phyloP scores from a whole-genome alignment of 2,888 invertebrate genomes.

The Beris morrisii region DNA sequence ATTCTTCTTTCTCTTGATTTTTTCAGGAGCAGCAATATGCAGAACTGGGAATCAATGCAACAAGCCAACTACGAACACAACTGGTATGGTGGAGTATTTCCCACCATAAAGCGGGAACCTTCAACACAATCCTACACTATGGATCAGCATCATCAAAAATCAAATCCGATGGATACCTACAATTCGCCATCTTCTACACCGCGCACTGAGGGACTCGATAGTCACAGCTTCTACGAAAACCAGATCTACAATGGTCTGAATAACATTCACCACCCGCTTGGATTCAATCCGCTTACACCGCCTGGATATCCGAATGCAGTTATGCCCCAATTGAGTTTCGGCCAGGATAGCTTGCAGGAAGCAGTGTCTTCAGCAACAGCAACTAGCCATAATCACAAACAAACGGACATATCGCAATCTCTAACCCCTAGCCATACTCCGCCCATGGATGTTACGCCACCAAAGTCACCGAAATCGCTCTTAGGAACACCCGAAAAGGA shows the following conservation, averaged over 20 bases:
- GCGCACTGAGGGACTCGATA: neutral
- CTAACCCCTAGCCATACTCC: conserved; percentile 52
- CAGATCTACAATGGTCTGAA: conserved; percentile 11
- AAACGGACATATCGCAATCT: conserved; percentile 32
- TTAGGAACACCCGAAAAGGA: conserved; percentile 46
- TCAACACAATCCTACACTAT: conserved; percentile 11
- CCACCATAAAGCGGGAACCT: conserved; percentile 52
- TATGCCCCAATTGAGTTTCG: conserved; percentile 36
- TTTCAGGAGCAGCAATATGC: conserved; percentile 45
- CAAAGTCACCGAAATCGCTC: conserved; percentile 51
- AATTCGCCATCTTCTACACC: conserved; percentile 17
- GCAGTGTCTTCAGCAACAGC: conserved; percentile 53
- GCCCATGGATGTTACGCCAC: conserved; percentile 55
- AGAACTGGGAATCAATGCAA: conserved; percentile 53
- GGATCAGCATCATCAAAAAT: conserved; percentile 13
- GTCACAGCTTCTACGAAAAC: conserved; percentile 8
- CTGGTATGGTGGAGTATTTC: conserved; percentile 54
- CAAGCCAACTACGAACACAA: conserved; percentile 52
- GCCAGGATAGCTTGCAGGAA: conserved; percentile 14
- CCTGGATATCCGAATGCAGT: conserved; percentile 59
- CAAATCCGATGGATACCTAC: conserved; percentile 2
- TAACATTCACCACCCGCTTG: conserved; percentile 55
- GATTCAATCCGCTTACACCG: conserved; percentile 65
- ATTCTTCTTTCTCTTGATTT: too few relatives aligned
- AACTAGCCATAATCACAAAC: neutral